Base-by-base conservation (phyloP, 2,888 invertebrate species). In the Apamea sordens region DNA sequence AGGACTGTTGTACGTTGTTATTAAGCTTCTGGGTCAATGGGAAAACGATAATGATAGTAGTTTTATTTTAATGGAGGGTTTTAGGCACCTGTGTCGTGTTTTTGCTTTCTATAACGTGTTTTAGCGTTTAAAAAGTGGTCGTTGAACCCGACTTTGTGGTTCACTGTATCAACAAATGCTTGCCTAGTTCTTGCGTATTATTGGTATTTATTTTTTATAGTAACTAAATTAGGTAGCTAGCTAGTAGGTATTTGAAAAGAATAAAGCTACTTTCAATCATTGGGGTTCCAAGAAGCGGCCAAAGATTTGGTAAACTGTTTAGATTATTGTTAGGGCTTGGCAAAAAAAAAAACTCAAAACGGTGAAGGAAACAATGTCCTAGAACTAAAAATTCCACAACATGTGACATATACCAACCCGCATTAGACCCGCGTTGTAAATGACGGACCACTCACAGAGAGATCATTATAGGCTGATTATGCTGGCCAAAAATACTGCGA, bases 1-100 rank as follows among this genome's bases (percentile, higher is more conserved):
- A 89, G 89, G 89, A 85, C 73, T 75, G 67, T 77, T 79, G 63
- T 84, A 79, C 70, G 73, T 85, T 65, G 77, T 88, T 89, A 85
- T 88, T 86, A 84, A 82, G 67, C 73, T 84, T 86, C 73, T 88
- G 59, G 88, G 89, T 89, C 86, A 89, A 80, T 87, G 74, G 67
- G n/a, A 74, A 89, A 86, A 80, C 44, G 47, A 83, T 89, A 82
- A 87, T 86, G 47, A 83, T 73, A 76, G 84, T 77, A 67, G 80
- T 89, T 84, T 83, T 79, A 78, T 84, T 82, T 77, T 89, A 83
- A 88, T 89, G 76, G 76, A 73, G 72, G 89, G 77, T 81, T 78
- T 83, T 81, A 81, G 50, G 47, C 68, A 80, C 68, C 21, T 53
- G 61, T 69, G 73, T 76, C 69, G 63, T 73, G 73, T 79, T 77